Base-by-base conservation (phyloP, 1,140 invertebrate species). In the Eciton burchellii region DNA sequence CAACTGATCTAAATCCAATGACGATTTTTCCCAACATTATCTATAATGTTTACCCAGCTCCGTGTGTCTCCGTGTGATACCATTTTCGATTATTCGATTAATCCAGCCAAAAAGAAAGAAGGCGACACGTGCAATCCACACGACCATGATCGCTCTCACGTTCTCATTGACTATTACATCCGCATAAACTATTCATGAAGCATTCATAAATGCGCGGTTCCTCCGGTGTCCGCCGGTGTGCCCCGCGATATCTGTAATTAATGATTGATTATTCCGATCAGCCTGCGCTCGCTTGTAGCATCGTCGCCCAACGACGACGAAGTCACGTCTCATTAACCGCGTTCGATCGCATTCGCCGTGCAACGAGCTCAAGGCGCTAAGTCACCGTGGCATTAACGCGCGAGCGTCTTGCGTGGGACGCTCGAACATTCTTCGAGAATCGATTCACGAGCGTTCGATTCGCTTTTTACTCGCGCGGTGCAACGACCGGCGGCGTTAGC, bases 371-470 rank as follows among this genome's bases (percentile, higher is more conserved):
- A 68, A 72, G 66, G 43, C 52, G 59, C 45, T 14, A 54, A 73
- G 73, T 85, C 49, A 60, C 45, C 43, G 62, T 62, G 43, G 52
- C 77, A 82, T 85, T 82, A 85, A 86, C 82, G 52, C 49, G 77
- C 76, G 43, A 74, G 29, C 56, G 29, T 19, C 26, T 87, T 87
- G 85, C 79, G 57, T 59, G 45, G 77, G 77, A 70, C 63, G 83
- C 43, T 47, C 52, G 29, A 56, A 77, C 79, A 77, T 14, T 71
- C 12, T 54, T 56, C 59, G 72, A 73, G n/a, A 86, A 87, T 83
- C 54, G 84, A 87, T 87, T 87, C 84, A 87, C 70, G 84, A 86
- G 73, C 24, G 49, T 72, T 82, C 72, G 70, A 85, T 77, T 85
- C 57, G 52, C 71, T 85, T 76, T 76, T 76, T 74, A 60, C n/a